Percentiles rank a stretch among this genome's conserved stretches.
Evolutionary conservation across 2,888 invertebrate genomes (phyloP).

Genomic region (Tenthredo amoena): DNA sequence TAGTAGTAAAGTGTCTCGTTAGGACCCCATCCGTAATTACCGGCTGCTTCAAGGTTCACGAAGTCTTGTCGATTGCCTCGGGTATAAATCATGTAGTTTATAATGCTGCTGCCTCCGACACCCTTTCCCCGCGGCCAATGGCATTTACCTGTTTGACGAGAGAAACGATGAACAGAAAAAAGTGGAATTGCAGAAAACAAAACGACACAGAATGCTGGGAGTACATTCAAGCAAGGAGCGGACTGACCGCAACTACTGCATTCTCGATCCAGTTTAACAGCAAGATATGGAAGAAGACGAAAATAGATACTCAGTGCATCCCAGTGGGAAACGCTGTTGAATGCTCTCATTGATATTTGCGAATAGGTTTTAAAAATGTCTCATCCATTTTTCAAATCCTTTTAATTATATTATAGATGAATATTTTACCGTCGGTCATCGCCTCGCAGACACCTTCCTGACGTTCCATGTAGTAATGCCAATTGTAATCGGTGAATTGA

Average conservation of each 20-base stretch:
- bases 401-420: not conserved
- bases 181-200: not conserved
- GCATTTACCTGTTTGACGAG: conserved; percentile 69
- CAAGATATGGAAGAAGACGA: too few species aligned
- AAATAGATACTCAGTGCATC: not conserved
- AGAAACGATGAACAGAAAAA: not conserved
- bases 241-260: not conserved
- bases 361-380: not conserved
- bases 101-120: conserved; percentile 79
- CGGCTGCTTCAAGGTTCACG: conserved; percentile 78
- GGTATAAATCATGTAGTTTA: conserved; percentile 81
- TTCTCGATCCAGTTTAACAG: not conserved
- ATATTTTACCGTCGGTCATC: conserved; percentile 62
- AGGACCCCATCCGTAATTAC: conserved; percentile 78
- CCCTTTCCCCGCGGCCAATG: conserved; percentile 78
- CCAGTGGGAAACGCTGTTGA: not conserved
- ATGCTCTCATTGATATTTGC: not conserved
- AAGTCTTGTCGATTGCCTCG: conserved; percentile 79
- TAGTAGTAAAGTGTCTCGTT: conserved; percentile 75
- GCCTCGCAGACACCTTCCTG: conserved; percentile 70
- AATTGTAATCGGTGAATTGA: conserved; percentile 79
- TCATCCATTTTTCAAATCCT: not conserved
- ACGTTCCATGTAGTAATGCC: conserved; percentile 79
- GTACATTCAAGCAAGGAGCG: not conserved
- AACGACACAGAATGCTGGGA: not conserved